Evolutionary conservation across 2,888 invertebrate species (phyloP).

Genomic region (Rhagophthalmus giganteus): DNA sequence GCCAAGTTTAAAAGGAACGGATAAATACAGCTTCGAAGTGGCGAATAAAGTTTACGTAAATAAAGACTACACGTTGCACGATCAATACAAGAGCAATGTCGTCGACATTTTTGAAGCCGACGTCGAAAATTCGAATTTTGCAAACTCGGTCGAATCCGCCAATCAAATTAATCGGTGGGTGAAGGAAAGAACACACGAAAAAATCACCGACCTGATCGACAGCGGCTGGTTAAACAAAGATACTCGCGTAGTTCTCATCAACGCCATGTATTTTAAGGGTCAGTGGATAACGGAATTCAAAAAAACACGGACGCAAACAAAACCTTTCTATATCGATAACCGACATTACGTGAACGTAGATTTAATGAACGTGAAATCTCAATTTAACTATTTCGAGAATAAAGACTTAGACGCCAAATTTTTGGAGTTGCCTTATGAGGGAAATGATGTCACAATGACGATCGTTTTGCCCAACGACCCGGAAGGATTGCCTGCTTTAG

Average conservation of each 20-base stretch:
- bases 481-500: neutral
- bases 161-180: conserved; percentile 49
- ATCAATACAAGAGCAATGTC: conserved; percentile 61
- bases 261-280: conserved; percentile 49
- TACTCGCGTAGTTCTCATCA: conserved; percentile 46
- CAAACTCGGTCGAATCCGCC: conserved; percentile 34
- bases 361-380: conserved; percentile 42
- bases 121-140: conserved; percentile 54
- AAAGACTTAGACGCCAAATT: conserved; percentile 42
- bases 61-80: conserved; percentile 57
- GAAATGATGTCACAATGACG: conserved; percentile 31
- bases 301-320: conserved; percentile 32
- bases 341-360: conserved; percentile 39
- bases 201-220: conserved; percentile 44
- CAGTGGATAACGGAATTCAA: conserved; percentile 38
- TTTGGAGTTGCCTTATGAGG: conserved; percentile 42
- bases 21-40: conserved; percentile 24
- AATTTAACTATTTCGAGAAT: conserved; percentile 43
- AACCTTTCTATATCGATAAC: conserved; percentile 38
- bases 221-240: conserved; percentile 26
- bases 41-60: conserved; percentile 66
- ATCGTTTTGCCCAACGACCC: conserved; percentile 26
- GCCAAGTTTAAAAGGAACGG: conserved; percentile 31
- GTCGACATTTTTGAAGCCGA: conserved; percentile 64
- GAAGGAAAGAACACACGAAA: conserved; percentile 45